Evolutionary conservation across 1,140 invertebrate species (phyloP).

Genomic region (Orussus abietinus): DNA sequence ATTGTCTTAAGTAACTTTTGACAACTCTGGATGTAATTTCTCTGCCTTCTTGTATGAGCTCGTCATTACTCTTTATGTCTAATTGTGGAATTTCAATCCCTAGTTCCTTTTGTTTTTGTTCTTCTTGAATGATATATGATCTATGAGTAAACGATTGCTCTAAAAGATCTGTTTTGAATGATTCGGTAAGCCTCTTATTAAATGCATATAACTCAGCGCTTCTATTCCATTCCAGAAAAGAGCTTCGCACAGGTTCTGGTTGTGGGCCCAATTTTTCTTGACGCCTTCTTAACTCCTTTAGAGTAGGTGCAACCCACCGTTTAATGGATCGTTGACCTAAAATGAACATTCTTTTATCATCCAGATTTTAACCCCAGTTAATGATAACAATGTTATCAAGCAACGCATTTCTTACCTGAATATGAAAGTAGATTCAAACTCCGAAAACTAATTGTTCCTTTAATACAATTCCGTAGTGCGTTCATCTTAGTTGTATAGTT

Average conservation of each 20-base stretch:
- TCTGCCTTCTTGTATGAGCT: constrained; percentile 65
- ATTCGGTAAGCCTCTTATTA: constrained; percentile 78
- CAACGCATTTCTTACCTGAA: too few species aligned
- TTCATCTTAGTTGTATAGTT: too few species aligned
- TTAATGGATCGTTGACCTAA: constrained; percentile 41
- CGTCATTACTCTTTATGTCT: constrained; percentile 63
- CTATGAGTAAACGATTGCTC: constrained; percentile 74
- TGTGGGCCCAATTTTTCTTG: constrained; percentile 41
- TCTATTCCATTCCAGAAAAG: constrained; percentile 82
- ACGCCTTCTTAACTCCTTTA: constrained; percentile 46
- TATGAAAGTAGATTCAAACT: too few species aligned
- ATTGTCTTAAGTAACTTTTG: constrained; percentile 57
- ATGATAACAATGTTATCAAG: too few species aligned
- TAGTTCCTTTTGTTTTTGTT: constrained; percentile 61
- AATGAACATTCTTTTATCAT: background rate
- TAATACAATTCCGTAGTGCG: too few species aligned
- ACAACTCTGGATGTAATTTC: constrained; percentile 59
- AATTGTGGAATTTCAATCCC: constrained; percentile 62
- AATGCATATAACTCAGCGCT: constrained; percentile 86
- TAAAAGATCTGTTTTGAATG: constrained; percentile 68
- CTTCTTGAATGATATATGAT: constrained; percentile 74
- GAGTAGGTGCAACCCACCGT: constrained; percentile 58
- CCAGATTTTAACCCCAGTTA: background rate
- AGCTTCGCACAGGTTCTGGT: constrained; percentile 53
- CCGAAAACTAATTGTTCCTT: too few species aligned